Evolutionary conservation across 23 tunicate genomes (phyloP).

Genomic region (Phallusia fumigata): DNA sequence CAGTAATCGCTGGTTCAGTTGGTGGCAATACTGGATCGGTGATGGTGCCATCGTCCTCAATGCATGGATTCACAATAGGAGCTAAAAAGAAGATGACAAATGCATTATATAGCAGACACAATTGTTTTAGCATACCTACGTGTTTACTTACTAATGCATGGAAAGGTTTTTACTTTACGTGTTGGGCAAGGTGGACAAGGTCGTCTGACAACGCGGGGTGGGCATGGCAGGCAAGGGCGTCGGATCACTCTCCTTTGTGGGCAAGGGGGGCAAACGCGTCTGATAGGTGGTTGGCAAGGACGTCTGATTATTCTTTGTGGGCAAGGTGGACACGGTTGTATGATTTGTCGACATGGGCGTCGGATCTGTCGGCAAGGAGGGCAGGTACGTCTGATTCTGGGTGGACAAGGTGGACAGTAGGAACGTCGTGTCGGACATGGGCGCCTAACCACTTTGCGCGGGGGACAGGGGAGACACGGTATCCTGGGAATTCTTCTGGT

Average conservation of each 20-base stretch:
- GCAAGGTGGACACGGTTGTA: neutral
- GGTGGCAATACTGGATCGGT: neutral
- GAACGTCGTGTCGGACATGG: neutral
- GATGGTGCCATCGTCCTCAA: neutral
- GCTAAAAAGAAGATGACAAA: too few species aligned
- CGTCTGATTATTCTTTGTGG: neutral
- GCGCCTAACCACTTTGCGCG: neutral
- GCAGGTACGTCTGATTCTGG: neutral
- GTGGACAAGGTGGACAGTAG: constrained; percentile 7
- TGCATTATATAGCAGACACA: too few species aligned
- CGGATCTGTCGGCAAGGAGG: neutral
- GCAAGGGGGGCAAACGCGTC: neutral
- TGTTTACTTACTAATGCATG: too few species aligned
- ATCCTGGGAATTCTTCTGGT: neutral
- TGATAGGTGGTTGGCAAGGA: neutral
- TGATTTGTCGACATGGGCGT: neutral
- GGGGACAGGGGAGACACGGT: neutral
- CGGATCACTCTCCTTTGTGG: neutral
- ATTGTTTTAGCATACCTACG: too few species aligned
- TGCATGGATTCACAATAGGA: too few species aligned
- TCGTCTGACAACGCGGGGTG: too few species aligned
- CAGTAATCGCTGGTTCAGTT: neutral
- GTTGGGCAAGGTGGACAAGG: too few species aligned
- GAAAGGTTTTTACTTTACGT: too few species aligned
- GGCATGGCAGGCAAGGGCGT: neutral